These are phyloP conservation scores for Mactromeris polynyma DNA, from an alignment of 2,888 invertebrate species.

Conservation along the genomic window DNA sequence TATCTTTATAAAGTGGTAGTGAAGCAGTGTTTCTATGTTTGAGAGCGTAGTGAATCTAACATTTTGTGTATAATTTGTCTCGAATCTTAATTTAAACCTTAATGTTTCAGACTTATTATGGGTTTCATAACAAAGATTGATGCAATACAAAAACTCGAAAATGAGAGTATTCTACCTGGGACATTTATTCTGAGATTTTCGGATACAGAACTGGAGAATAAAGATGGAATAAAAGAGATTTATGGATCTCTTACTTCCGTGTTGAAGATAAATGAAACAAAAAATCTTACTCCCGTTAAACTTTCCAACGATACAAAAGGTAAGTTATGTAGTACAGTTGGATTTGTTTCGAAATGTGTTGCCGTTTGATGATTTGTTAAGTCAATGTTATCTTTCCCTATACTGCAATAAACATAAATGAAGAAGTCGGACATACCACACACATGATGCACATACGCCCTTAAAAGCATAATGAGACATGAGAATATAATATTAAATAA, in stretches of 20 bases:
- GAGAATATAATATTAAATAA: too few species aligned
- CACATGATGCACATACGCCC: not conserved
- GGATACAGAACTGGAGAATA: conserved; percentile 46
- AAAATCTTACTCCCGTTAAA: not conserved
- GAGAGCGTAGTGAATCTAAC: not conserved
- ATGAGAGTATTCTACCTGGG: conserved; percentile 6
- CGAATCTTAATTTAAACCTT: not conserved
- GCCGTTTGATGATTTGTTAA: not conserved
- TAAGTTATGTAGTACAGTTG: not conserved
- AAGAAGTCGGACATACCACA: not conserved
- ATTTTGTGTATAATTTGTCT: not conserved
- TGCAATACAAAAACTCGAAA: conserved; percentile 37
- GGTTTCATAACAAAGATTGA: conserved; percentile 49
- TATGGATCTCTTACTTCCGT: conserved; percentile 47
- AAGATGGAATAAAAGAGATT: conserved; percentile 54
- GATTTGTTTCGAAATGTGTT: not conserved
- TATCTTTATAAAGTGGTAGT: too few species aligned
- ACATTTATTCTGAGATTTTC: conserved; percentile 59
- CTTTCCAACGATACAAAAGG: too few species aligned
- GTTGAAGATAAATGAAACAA: conserved; percentile 3
- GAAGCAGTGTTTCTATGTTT: not conserved
- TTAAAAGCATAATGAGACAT: too few species aligned
- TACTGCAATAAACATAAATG: not conserved
- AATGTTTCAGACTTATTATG: conserved; percentile 49
- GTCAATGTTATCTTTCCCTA: not conserved